These are phyloP conservation scores for Sturmia bella DNA, from an alignment of 2,888 invertebrate species.

Conservation along the genomic window DNA sequence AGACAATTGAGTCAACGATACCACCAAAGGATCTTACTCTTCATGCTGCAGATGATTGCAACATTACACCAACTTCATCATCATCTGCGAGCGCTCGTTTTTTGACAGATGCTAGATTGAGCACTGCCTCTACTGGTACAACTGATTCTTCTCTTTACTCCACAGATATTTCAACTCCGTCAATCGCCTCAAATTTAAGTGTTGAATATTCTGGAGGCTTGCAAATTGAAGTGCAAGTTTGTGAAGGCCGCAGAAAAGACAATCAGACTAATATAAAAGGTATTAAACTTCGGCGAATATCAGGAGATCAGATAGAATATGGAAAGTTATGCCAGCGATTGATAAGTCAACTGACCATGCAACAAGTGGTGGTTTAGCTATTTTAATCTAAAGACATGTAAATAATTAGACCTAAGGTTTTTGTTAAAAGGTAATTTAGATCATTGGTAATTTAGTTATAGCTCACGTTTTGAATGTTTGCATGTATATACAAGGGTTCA, in stretches of 20 bases:
- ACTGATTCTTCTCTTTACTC: conserved; percentile 63
- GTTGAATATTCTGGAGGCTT: conserved; percentile 91
- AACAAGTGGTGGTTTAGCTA: conserved; percentile 77
- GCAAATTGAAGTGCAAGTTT: conserved; percentile 92
- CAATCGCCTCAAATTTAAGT: conserved; percentile 83
- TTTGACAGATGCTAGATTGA: conserved; percentile 71
- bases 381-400: conserved; percentile 15
- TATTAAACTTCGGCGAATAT: conserved; percentile 92
- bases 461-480: too few species aligned
- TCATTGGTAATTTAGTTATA: too few species aligned
- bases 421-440: too few species aligned
- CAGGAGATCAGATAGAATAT: conserved; percentile 93
- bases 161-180: conserved; percentile 60
- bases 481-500: too few species aligned
- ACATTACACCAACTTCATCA: conserved; percentile 30
- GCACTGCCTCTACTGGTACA: conserved; percentile 74
- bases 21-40: conserved; percentile 87
- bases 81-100: conserved; percentile 49
- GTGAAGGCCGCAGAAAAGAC: conserved; percentile 85
- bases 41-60: conserved; percentile 81
- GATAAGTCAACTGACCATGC: conserved; percentile 92
- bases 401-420: neutral
- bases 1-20: conserved; percentile 89
- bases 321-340: conserved; percentile 93
- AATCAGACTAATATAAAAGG: conserved; percentile 87